These are phyloP conservation scores for Bombyx mori DNA, from an alignment of 1,140 invertebrate genomes.

Conservation along the genomic window ASM3026992v2 NC_085118.1:1377001-1377500, in stretches of 20 bases:
- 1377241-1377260: slow-evolving; percentile 78
- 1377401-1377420: background rate
- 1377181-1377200: slow-evolving; percentile 90
- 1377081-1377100: background rate
- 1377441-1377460: background rate
- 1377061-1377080: no score
- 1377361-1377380: slow-evolving; percentile 83
- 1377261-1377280: slow-evolving; percentile 83
- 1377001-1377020: no score
- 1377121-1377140: slow-evolving; percentile 38
- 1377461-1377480: slow-evolving; percentile 1
- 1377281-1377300: slow-evolving; percentile 83
- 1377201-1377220: slow-evolving; percentile 79
- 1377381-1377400: slow-evolving; percentile 9
- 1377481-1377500: no score
- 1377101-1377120: background rate
- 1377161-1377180: slow-evolving; percentile 78
- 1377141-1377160: slow-evolving; percentile 56
- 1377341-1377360: slow-evolving; percentile 89
- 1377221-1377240: slow-evolving; percentile 58
- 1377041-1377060: no score
- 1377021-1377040: no score
- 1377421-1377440: no score
- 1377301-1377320: slow-evolving; percentile 80
- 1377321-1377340: slow-evolving; percentile 68